phyloP scores from a whole-genome alignment of 2,797 vertebrate genomes.

The Parauchenoglanis ngamensis region DNA sequence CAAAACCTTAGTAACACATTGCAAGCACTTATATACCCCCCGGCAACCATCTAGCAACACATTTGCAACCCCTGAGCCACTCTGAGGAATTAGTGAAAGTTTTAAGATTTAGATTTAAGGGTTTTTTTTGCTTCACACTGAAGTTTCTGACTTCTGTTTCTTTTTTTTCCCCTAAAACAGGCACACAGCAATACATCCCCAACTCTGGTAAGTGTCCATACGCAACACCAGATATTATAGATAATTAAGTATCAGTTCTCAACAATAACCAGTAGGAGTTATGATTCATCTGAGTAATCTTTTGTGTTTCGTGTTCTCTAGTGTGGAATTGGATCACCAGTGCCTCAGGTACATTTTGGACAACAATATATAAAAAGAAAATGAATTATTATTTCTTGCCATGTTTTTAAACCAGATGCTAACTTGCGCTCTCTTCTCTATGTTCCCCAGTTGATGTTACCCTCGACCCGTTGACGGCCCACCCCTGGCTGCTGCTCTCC shows the following conservation, averaged over 20 bases:
- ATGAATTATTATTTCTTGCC: not conserved
- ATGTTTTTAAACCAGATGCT: not conserved
- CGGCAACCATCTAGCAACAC: not conserved
- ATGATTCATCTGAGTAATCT: not conserved
- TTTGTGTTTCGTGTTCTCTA: conserved; percentile 24
- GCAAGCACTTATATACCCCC: not conserved
- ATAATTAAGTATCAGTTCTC: not conserved
- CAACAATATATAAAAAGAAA: not conserved
- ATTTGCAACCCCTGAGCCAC: not conserved
- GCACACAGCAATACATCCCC: conserved; percentile 73
- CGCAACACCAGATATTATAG: not conserved
- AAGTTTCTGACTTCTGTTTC: not conserved
- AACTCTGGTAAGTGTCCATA: conserved; percentile 69
- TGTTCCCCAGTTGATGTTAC: conserved; percentile 53
- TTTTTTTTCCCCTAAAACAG: conserved; percentile 44
- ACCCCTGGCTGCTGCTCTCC: conserved; percentile 63
- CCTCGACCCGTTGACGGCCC: conserved; percentile 62
- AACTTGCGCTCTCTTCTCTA: not conserved
- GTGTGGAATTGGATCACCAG: conserved; percentile 65
- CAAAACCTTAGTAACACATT: not conserved
- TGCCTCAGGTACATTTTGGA: conserved; percentile 53
- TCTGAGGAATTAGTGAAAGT: not conserved
- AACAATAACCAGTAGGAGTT: not conserved
- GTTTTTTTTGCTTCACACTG: not conserved
- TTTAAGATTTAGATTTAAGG: not conserved